phyloP scores from a whole-genome alignment of 1,140 invertebrate species.

The Drosophila subobscura region DNA sequence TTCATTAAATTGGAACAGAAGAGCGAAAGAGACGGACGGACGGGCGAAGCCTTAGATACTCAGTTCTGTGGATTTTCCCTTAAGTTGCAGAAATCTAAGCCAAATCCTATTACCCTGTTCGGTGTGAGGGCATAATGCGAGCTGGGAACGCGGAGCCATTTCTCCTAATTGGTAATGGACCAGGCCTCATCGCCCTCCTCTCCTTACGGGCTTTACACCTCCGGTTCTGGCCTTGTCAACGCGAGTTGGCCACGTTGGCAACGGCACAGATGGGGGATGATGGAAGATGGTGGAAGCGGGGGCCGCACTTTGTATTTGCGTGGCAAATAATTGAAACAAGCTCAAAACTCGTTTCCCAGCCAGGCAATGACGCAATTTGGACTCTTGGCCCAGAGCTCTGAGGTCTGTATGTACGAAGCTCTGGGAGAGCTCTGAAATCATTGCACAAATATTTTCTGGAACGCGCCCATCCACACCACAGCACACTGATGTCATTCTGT shows the following conservation, averaged over 20 bases:
- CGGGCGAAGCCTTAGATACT: not conserved
- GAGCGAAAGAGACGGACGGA: slow-evolving; percentile 6
- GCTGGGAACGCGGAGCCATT: slow-evolving; percentile 38
- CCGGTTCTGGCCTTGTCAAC: too few species aligned
- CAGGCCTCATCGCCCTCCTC: not conserved
- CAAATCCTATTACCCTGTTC: too few species aligned
- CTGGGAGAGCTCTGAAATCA: slow-evolving; percentile 29
- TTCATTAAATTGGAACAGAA: slow-evolving; percentile 67
- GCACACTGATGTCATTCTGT: slow-evolving; percentile 50
- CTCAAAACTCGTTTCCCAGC: slow-evolving; percentile 66
- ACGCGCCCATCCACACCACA: not conserved
- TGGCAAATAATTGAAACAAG: slow-evolving; percentile 56
- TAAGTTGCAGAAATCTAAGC: too few species aligned
- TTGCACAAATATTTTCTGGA: slow-evolving; percentile 32
- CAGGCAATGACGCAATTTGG: slow-evolving; percentile 55
- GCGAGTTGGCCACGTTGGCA: too few species aligned
- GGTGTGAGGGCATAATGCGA: not conserved
- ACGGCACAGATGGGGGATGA: too few species aligned
- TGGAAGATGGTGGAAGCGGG: not conserved
- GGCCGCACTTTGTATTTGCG: slow-evolving; percentile 37
- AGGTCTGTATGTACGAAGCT: not conserved
- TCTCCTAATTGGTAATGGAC: slow-evolving; percentile 65
- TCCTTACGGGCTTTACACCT: not conserved
- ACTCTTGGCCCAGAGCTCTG: not conserved
- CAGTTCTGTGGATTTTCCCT: too few species aligned